Base-by-base conservation (phyloP, 1,140 invertebrate species). In the Scaptomyza pallida region DNA sequence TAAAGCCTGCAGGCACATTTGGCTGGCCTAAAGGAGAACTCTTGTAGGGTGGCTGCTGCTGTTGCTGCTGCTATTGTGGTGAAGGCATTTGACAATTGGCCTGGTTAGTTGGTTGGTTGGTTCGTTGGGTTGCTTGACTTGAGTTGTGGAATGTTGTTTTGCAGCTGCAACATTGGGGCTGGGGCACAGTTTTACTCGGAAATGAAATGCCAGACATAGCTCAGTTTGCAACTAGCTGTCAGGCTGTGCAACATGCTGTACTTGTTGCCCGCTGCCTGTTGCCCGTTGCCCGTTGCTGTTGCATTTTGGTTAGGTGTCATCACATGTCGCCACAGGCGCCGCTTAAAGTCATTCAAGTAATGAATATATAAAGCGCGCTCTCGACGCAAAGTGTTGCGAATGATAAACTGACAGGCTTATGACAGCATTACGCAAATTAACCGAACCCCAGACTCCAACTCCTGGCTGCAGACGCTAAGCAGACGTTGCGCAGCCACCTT, bases 371-470 rank as follows among this genome's bases (percentile, higher is more conserved):
- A 67, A 48, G 43, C 26, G 21, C 44, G 26, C 26, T n/a, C n/a
- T n/a, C n/a, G n/a, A n/a, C n/a, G n/a, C n/a, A n/a, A 68, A 79
- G 41, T 35, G 23, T 50, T 40, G 40, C 26, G 50, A 63, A 88
- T 82, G 82, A 89, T 89, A 78, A 88, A 88, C 82, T 88, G 82
- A 89, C 82, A 88, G 75, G 72, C 78, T 88, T 88, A 88, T 88
- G 82, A 88, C 78, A 78, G 72, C 83, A 88, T 89, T 88, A 82
- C 86, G 82, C 83, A 88, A 89, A 86, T 86, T 86, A 83, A 48
- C 54, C 26, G 6, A 30, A 30, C 6, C 6, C 26, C 26, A 30
- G 26, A 30, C 26, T 30, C 5, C 5, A 59, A 56, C 30, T 52
- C n/a, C n/a, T n/a, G n/a, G n/a, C n/a, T n/a, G n/a, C 67, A 82